phyloP scores from a whole-genome alignment of 2,113 vertebrate genomes.

The Pelobates fuscus region DNA sequence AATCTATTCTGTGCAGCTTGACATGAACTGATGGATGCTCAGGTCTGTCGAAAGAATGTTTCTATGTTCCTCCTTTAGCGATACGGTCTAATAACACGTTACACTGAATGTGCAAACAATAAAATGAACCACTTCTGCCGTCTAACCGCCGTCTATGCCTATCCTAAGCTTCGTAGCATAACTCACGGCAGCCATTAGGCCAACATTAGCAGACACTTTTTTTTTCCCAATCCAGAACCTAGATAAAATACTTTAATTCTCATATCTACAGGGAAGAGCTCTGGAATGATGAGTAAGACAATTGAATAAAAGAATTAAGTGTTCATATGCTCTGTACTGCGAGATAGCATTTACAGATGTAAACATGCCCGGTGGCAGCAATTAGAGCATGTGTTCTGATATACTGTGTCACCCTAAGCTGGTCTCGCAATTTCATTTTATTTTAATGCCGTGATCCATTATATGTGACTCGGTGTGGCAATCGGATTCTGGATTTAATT shows the following conservation, averaged over 20 bases:
- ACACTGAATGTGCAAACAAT: not conserved
- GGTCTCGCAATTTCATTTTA: not conserved
- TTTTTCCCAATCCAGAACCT: not conserved
- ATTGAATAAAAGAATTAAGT: slow-evolving; percentile 6
- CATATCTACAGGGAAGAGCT: not conserved
- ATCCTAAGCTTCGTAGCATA: not conserved
- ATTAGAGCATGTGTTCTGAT: slow-evolving; percentile 27
- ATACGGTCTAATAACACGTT: not conserved
- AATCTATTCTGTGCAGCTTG: not conserved
- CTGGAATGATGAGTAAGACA: slow-evolving; percentile 8
- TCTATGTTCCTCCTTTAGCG: not conserved
- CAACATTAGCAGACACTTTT: slow-evolving; percentile 16
- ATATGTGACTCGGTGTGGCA: not conserved
- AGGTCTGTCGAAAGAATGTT: not conserved
- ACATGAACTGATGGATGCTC: not conserved
- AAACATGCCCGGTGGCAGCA: slow-evolving; percentile 28
- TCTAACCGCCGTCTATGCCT: slow-evolving; percentile 1
- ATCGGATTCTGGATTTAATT: slow-evolving; percentile 8
- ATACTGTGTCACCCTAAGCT: not conserved
- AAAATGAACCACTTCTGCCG: not conserved
- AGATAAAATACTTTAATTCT: slow-evolving; percentile 24
- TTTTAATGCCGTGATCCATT: not conserved
- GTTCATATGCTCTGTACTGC: slow-evolving; percentile 6
- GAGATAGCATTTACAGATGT: slow-evolving; percentile 19
- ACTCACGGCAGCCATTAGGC: slow-evolving; percentile 16